Conservation (phyloP, 64 coral and sea anemone genomes). For the Montipora sp. region DNA sequence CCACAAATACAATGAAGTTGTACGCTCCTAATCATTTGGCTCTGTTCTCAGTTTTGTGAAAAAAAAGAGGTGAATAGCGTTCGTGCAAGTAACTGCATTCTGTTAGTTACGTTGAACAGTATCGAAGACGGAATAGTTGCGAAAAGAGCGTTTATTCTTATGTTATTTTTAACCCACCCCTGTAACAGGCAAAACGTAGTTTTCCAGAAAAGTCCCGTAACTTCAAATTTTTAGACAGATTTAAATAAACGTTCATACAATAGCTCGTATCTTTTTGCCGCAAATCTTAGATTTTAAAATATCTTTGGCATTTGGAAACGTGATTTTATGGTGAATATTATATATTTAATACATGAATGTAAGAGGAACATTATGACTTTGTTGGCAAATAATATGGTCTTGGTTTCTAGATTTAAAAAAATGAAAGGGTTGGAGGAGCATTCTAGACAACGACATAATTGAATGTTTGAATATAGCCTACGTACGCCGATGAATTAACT, state of each 20-base stretch:
- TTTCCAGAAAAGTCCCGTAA: not conserved
- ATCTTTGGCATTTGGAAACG: not conserved
- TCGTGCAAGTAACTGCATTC: no score
- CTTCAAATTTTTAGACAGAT: not conserved
- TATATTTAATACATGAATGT: constrained; percentile 15
- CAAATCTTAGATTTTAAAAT: not conserved
- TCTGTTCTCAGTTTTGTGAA: no score
- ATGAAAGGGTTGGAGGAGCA: not conserved
- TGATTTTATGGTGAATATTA: not conserved
- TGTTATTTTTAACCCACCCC: no score
- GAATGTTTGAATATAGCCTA: no score
- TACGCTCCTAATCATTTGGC: no score
- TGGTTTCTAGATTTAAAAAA: not conserved
- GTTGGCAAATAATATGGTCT: not conserved
- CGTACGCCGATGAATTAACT: no score
- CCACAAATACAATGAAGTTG: no score
- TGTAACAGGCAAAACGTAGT: not conserved
- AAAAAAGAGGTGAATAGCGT: no score
- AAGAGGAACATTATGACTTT: not conserved
- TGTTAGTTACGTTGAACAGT: no score
- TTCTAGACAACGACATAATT: no score
- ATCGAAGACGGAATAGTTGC: no score
- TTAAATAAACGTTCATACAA: not conserved
- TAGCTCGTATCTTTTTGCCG: not conserved
- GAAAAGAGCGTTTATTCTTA: no score